A percentile compares a stretch with the other conserved stretches of the same genome.
These are phyloP conservation scores for Benitochromis conjunctus DNA, from an alignment of 2,113 vertebrate genomes.

Conservation along the genomic window DNA sequence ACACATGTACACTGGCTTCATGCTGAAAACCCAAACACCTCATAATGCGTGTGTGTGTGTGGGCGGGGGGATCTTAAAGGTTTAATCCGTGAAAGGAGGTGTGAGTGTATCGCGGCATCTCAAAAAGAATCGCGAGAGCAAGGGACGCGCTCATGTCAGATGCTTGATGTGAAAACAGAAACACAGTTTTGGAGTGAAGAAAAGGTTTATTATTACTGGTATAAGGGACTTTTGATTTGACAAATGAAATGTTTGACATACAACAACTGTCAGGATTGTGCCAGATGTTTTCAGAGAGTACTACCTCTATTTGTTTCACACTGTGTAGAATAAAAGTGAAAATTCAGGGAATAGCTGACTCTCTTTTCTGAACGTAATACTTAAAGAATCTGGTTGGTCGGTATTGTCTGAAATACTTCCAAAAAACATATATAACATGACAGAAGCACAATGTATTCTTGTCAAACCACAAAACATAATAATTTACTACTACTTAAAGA, in stretches of 20 bases:
- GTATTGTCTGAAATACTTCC: not conserved
- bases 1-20: conserved; percentile 21
- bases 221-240: not conserved
- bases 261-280: not conserved
- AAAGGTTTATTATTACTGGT: conserved; percentile 34
- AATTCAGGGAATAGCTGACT: not conserved
- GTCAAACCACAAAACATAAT: not conserved
- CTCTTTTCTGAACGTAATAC: not conserved
- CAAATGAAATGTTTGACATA: not conserved
- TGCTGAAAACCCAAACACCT: conserved; percentile 36
- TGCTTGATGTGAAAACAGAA: not conserved
- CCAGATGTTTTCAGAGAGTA: not conserved
- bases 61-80: not conserved
- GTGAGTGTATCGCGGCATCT: not conserved
- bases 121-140: not conserved
- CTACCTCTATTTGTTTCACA: not conserved
- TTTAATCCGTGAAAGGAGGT: not conserved
- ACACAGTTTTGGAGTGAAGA: not conserved
- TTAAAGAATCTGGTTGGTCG: not conserved
- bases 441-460: not conserved
- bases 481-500: not conserved
- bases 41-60: conserved; percentile 1
- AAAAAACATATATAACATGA: not conserved
- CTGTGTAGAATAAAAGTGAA: not conserved
- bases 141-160: not conserved